These are phyloP conservation scores for Aphelinus atriplicis DNA, from an alignment of 1,140 invertebrate species.

Conservation along the genomic window DNA sequence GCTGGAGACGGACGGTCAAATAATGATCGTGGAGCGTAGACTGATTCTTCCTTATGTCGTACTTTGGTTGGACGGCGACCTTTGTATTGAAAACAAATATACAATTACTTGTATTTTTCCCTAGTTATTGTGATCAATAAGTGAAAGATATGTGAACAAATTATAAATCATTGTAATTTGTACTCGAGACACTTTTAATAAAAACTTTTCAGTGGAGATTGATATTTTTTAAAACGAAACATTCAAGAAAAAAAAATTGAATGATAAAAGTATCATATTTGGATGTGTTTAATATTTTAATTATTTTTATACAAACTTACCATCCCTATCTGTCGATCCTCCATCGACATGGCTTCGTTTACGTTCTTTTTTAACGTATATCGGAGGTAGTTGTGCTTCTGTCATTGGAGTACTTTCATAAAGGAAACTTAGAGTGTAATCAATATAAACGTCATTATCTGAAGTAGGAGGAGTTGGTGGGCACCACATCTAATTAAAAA, in stretches of 20 bases:
- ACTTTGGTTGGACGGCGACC: constrained; percentile 72
- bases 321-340: constrained; percentile 60
- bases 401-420: constrained; percentile 86
- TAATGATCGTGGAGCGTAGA: constrained; percentile 82
- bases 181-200: too few relatives aligned
- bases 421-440: constrained; percentile 83
- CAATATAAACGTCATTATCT: constrained; percentile 91
- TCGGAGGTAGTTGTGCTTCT: constrained; percentile 84
- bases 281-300: not conserved
- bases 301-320: constrained; percentile 47
- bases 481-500: constrained; percentile 83
- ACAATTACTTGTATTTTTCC: too few relatives aligned
- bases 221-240: too few relatives aligned
- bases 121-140: too few relatives aligned
- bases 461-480: constrained; percentile 93
- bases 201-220: too few relatives aligned
- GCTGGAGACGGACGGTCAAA: constrained; percentile 88
- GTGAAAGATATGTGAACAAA: too few relatives aligned
- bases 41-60: constrained; percentile 79
- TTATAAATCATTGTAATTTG: too few relatives aligned
- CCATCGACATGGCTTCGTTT: constrained; percentile 78
- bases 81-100: constrained; percentile 48
- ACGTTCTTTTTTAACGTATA: constrained; percentile 84
- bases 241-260: constrained; percentile 5
- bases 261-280: not conserved